Base-by-base conservation (phyloP, 2,113 vertebrate species). In the Peucedramus taeniatus region DNA sequence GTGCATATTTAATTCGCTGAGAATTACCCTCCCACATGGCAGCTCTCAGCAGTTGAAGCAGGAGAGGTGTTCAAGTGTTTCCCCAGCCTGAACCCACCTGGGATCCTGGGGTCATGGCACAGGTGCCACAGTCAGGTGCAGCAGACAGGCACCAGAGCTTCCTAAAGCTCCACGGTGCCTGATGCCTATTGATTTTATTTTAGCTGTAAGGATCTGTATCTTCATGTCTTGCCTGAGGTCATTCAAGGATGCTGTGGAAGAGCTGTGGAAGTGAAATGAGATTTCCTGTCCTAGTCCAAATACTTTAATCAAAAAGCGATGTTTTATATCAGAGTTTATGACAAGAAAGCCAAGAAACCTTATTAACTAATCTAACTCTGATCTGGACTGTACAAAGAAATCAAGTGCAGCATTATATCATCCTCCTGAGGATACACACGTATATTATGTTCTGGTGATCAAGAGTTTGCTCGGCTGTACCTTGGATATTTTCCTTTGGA, bases 311-410 rank as follows among this genome's bases (percentile, higher is more conserved):
- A 96, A 83, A 95, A 93, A 88, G 83, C 65, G 57, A 20, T 95
- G 94, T 59, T 96, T 90, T 93, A 33, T 93, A 81, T 97, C 92
- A 91, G n/a, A 60, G 68, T 86, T 95, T 96, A 93, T 93, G 92
- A 94, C 92, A 95, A 90, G 92, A 92, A 97, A 93, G 82, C 92
- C 91, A 92, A 90, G 76, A 91, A 96, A 92, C 90, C 87, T 90
- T 86, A 94, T 97, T 96, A 96, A 86, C 44, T 89, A 90, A 92
- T 96, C 70, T 85, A 28, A 31, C 71, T 85, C 50, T 96, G 64
- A 83, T 96, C 87, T 95, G 85, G 50, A 7, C 79, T 92, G 75
- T 80, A 66, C 77, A 74, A 45, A 88, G 84, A 83, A 70, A 87
- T 91, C 39, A 63, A 80, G 51, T 22, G 24, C 37, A 83, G 72